These are phyloP conservation scores for Allygus modestus DNA, from an alignment of 2,888 invertebrate species.

Conservation along the genomic window DNA sequence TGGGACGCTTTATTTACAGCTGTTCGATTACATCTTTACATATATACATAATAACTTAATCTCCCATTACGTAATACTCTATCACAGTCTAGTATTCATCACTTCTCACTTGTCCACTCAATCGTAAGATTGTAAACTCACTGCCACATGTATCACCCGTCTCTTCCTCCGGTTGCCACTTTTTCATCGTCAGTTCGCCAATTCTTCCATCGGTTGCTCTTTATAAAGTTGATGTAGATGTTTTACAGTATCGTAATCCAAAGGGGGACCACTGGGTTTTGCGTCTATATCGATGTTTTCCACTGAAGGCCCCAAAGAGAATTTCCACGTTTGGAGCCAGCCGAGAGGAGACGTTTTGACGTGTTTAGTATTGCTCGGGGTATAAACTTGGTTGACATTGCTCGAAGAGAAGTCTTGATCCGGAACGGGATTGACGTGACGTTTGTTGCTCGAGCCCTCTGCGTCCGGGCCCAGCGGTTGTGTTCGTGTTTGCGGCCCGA, in stretches of 20 bases:
- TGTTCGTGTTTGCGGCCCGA: slow-evolving; percentile 89
- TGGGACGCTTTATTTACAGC: too few relatives aligned
- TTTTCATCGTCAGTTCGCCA: not conserved
- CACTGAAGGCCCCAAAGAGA: slow-evolving; percentile 40
- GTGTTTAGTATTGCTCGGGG: not conserved
- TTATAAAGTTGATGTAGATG: slow-evolving; percentile 67
- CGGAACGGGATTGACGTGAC: slow-evolving; percentile 57
- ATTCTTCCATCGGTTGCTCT: slow-evolving; percentile 55
- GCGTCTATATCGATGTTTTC: slow-evolving; percentile 29
- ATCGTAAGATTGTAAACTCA: too few relatives aligned
- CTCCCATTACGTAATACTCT: not conserved
- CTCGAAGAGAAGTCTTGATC: slow-evolving; percentile 39
- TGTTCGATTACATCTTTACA: slow-evolving; percentile 2
- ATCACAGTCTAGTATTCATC: not conserved
- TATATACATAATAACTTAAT: slow-evolving; percentile 20
- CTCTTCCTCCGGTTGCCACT: not conserved
- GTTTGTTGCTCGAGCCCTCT: slow-evolving; percentile 66
- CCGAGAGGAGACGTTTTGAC: slow-evolving; percentile 47
- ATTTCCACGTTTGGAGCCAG: slow-evolving; percentile 61
- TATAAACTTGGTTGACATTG: not conserved
- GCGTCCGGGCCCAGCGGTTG: slow-evolving; percentile 76
- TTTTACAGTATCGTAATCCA: slow-evolving; percentile 63
- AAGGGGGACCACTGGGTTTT: slow-evolving; percentile 27
- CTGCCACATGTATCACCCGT: not conserved
- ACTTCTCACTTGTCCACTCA: not conserved